These are phyloP conservation scores for Ichneumoninae sp. DNA, from an alignment of 2,888 invertebrate species.

Conservation along the genomic window DNA sequence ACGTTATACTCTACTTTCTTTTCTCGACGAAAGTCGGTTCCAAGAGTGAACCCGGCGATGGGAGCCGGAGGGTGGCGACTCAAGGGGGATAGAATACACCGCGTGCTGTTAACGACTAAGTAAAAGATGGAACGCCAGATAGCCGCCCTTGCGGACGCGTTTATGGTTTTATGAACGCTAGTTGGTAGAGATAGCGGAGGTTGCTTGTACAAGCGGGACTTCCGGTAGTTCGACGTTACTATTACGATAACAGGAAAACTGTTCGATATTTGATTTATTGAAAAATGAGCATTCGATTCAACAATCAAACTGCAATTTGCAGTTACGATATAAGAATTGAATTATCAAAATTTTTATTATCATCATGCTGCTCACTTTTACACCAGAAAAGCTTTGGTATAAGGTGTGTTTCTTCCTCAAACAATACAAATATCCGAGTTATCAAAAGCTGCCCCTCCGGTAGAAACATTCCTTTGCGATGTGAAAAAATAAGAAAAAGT, in stretches of 20 bases:
- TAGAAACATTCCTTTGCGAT: background rate
- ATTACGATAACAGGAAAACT: background rate
- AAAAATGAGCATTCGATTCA: background rate
- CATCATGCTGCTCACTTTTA: background rate
- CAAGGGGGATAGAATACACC: slow-evolving; percentile 36
- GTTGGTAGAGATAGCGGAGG: background rate
- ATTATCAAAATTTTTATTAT: background rate
- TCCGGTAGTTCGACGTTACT: background rate
- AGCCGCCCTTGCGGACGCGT: slow-evolving; percentile 50
- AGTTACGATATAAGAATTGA: background rate
- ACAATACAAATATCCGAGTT: background rate
- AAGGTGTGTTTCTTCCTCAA: background rate
- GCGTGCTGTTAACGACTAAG: slow-evolving; percentile 70
- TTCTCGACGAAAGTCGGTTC: slow-evolving; percentile 1
- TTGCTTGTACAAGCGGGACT: background rate
- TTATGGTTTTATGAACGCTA: slow-evolving; percentile 23
- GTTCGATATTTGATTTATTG: background rate
- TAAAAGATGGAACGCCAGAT: slow-evolving; percentile 72
- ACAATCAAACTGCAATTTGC: background rate
- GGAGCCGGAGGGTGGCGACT: background rate
- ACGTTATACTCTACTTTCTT: slow-evolving; percentile 18
- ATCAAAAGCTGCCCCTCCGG: background rate
- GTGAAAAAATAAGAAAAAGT: background rate
- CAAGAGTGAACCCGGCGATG: background rate
- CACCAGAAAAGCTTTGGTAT: background rate